Conservation (phyloP, 2,113 vertebrate species). For the Oreochromis spilurus region DNA sequence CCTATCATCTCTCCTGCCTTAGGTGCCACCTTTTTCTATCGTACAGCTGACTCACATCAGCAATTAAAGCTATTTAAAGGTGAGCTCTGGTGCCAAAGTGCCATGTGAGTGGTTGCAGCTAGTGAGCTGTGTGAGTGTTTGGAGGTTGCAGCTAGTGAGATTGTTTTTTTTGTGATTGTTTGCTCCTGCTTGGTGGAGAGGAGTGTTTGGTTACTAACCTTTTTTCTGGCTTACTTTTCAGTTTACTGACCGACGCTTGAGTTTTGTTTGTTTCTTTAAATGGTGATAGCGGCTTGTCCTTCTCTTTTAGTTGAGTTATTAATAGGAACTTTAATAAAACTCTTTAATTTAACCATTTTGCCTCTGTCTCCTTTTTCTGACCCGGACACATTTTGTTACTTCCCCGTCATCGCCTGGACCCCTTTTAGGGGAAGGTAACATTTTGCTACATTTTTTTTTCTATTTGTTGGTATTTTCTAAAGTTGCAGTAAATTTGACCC, state of each 20-base stretch:
- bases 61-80: not conserved
- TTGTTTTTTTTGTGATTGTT: not conserved
- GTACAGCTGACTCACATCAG: too few species aligned
- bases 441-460: not conserved
- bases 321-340: not conserved
- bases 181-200: not conserved
- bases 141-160: not conserved
- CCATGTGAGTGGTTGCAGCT: not conserved
- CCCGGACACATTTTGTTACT: not conserved
- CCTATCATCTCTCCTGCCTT: too few species aligned
- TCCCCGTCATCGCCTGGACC: not conserved
- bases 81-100: fast-evolving
- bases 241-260: not conserved
- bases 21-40: too few species aligned
- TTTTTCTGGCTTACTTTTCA: not conserved
- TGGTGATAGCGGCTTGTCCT: not conserved
- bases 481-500: not conserved
- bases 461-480: not conserved
- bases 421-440: not conserved
- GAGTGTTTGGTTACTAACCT: not conserved
- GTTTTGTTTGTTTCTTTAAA: not conserved
- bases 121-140: not conserved
- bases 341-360: not conserved
- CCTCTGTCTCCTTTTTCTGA: not conserved
- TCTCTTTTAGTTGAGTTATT: not conserved